Conservation (phyloP, 1,140 invertebrate species). For the Drosophila athabasca region DNA sequence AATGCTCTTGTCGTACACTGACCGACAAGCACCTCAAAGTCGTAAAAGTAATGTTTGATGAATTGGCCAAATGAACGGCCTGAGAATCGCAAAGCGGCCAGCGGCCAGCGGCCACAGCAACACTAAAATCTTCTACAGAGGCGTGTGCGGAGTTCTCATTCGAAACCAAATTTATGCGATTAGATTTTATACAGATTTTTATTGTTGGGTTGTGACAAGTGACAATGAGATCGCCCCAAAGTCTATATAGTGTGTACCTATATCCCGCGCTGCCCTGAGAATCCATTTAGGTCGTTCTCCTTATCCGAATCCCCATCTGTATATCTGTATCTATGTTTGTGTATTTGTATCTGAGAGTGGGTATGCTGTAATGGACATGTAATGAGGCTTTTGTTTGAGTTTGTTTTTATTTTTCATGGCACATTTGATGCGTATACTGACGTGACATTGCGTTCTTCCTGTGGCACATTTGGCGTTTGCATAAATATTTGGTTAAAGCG, state of each 20-base stretch:
- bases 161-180: constrained; percentile 28
- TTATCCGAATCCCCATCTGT: constrained; percentile 14
- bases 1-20: not conserved
- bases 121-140: constrained; percentile 16
- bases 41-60: constrained; percentile 61
- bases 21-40: constrained; percentile 42
- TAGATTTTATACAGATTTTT: constrained; percentile 38
- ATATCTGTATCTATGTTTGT: constrained; percentile 14
- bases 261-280: constrained; percentile 21
- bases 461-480: constrained; percentile 64
- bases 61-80: constrained; percentile 39
- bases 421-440: constrained; percentile 52
- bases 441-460: constrained; percentile 75
- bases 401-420: constrained; percentile 55
- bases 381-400: constrained; percentile 59
- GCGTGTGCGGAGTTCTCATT: constrained; percentile 33
- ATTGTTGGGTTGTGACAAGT: constrained; percentile 31
- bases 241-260: constrained; percentile 7
- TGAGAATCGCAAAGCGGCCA: constrained; percentile 36
- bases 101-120: constrained; percentile 14
- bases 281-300: constrained; percentile 34
- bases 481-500: constrained; percentile 68
- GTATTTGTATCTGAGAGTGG: constrained; percentile 1
- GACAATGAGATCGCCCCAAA: constrained; percentile 33
- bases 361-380: constrained; percentile 22